A percentile compares a stretch with the other conserved stretches of the same genome.
These are phyloP conservation scores for Ascaphus truei DNA, from an alignment of 2,113 vertebrate genomes.

Conservation along the genomic window DNA sequence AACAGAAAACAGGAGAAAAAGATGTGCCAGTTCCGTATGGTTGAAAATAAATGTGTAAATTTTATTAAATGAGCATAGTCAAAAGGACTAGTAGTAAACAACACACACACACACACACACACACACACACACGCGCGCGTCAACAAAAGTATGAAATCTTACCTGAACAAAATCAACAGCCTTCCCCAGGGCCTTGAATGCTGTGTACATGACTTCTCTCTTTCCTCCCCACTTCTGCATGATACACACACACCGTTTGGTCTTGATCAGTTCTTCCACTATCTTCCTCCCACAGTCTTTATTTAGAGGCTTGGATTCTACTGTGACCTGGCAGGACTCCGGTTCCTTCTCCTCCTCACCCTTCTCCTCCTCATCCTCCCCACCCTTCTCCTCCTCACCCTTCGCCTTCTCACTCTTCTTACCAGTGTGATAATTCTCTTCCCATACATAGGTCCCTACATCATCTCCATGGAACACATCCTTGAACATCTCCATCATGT, in stretches of 20 bases:
- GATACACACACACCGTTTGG: slow-evolving; percentile 74
- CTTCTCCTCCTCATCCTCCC: not conserved
- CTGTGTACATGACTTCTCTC: slow-evolving; percentile 87
- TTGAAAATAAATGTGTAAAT: too few species aligned
- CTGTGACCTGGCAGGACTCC: not conserved
- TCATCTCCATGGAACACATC: slow-evolving; percentile 75
- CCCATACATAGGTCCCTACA: slow-evolving; percentile 72
- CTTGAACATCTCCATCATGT: slow-evolving; percentile 86
- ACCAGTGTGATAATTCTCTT: slow-evolving; percentile 80
- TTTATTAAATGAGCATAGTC: too few species aligned
- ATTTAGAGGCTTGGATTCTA: slow-evolving; percentile 15
- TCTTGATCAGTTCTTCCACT: slow-evolving; percentile 73
- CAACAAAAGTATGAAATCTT: too few species aligned
- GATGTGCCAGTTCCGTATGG: too few species aligned
- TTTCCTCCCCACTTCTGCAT: slow-evolving; percentile 89
- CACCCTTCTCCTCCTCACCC: too few species aligned
- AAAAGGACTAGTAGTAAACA: too few species aligned
- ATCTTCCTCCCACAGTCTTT: slow-evolving; percentile 58
- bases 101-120: too few species aligned
- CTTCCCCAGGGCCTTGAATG: slow-evolving; percentile 77
- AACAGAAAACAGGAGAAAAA: too few species aligned
- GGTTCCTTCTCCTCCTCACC: too few species aligned
- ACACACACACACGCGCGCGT: too few species aligned
- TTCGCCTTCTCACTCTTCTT: slow-evolving; percentile 1
- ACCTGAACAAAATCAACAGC: slow-evolving; percentile 85